Conservation (phyloP, 2,113 vertebrate genomes). For the Pterocles orientalis region DNA sequence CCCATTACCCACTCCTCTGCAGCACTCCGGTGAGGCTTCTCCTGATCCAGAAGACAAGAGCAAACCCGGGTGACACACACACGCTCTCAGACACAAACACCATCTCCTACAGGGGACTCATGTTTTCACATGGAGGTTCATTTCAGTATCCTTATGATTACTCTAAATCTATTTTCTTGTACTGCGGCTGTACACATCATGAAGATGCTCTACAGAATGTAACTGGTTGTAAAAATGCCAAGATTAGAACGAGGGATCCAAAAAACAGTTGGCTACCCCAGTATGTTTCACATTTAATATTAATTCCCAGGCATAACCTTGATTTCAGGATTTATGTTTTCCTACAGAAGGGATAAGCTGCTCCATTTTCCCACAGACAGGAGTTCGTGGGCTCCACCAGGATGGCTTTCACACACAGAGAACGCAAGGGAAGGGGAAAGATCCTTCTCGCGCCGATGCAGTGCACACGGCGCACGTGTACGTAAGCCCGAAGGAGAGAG, state of each 20-base stretch:
- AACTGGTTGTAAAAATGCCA: neutral
- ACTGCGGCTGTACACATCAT: neutral
- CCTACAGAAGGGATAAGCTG: neutral
- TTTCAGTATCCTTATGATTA: neutral
- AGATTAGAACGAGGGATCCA: neutral
- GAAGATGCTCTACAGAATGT: neutral
- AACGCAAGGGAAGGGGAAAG: neutral
- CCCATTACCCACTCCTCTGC: neutral
- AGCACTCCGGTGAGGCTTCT: neutral
- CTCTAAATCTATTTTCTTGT: neutral
- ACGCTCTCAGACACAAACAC: fast-evolving
- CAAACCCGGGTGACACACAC: neutral
- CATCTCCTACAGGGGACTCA: neutral
- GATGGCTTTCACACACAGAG: neutral
- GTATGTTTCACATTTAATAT: neutral
- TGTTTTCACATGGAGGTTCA: fast-evolving
- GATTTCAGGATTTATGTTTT: neutral
- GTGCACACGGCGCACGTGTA: fast-evolving
- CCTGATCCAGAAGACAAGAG: neutral
- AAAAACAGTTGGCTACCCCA: neutral
- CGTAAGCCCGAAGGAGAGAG: fast-evolving
- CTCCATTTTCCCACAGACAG: neutral
- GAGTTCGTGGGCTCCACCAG: neutral
- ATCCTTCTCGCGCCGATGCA: neutral
- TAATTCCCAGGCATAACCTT: neutral